Conservation (phyloP, 2,888 invertebrate genomes). For the Glyphotaelius pellucidus region DNA sequence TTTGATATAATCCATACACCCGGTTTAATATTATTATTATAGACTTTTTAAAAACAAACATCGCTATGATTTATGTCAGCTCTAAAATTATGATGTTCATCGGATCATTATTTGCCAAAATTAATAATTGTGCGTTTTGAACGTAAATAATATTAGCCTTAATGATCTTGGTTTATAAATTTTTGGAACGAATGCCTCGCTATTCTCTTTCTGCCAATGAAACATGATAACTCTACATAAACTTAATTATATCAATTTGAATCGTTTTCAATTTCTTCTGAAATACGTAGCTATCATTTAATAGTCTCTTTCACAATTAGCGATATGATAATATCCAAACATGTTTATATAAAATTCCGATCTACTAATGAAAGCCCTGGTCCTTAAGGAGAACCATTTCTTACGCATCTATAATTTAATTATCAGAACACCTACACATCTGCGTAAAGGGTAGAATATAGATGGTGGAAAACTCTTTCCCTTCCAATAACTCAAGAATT, state of each 20-base stretch:
- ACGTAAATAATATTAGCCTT: neutral
- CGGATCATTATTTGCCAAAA: neutral
- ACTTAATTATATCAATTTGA: neutral
- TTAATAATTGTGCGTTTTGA: neutral
- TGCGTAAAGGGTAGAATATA: neutral
- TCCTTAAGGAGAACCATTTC: neutral
- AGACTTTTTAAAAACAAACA: neutral
- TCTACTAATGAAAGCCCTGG: conserved; percentile 23
- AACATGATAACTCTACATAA: neutral
- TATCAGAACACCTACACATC: conserved; percentile 22
- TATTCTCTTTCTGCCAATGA: neutral
- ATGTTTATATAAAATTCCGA: neutral
- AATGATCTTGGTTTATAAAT: no score
- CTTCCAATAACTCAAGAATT: neutral
- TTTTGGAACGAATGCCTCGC: neutral
- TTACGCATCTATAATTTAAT: conserved; percentile 11
- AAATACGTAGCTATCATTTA: neutral
- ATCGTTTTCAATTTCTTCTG: neutral
- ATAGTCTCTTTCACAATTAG: neutral
- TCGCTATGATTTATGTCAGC: neutral
- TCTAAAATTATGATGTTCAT: neutral
- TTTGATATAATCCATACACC: neutral
- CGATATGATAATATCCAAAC: neutral
- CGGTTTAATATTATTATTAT: neutral
- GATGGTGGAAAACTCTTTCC: neutral